phyloP scores from a whole-genome alignment of 2,888 invertebrate species.

The Dryocosmus kuriphilus region DNA sequence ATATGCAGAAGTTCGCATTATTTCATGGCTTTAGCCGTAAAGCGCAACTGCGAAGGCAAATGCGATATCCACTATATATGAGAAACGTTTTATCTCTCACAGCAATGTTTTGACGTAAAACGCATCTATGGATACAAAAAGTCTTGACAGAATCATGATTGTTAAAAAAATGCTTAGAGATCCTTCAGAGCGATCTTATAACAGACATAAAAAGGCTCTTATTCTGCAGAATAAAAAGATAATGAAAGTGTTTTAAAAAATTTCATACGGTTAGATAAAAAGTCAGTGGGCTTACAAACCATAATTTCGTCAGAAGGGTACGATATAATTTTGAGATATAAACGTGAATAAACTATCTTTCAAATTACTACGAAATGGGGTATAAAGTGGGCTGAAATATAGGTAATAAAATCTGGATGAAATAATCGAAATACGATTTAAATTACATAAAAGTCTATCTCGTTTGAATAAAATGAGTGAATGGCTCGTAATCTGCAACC shows the following conservation, averaged over 20 bases:
- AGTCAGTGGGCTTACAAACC: neutral
- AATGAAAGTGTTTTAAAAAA: neutral
- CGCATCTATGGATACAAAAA: neutral
- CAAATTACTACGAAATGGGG: too few relatives aligned
- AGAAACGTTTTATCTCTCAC: neutral
- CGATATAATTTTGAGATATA: too few relatives aligned
- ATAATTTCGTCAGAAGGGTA: too few relatives aligned
- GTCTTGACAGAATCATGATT: neutral
- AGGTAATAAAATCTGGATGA: neutral
- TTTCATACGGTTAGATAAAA: neutral
- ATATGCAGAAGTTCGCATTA: neutral
- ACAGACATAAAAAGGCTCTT: neutral
- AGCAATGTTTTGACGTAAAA: neutral
- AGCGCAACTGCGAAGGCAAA: slow-evolving; percentile 10
- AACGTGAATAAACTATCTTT: too few relatives aligned
- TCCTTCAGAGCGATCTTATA: neutral
- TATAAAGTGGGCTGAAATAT: too few relatives aligned
- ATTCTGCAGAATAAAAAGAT: neutral
- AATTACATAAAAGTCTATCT: neutral
- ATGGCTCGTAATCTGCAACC: neutral
- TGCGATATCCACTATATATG: neutral
- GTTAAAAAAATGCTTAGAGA: neutral
- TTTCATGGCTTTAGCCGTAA: slow-evolving; percentile 1
- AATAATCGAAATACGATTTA: neutral
- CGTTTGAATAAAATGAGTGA: neutral